Evolutionary conservation across 1,140 invertebrate genomes (phyloP), one percentile per base, ranked within the genome.

Genomic region (Neomicropteryx cornuta): DNA sequence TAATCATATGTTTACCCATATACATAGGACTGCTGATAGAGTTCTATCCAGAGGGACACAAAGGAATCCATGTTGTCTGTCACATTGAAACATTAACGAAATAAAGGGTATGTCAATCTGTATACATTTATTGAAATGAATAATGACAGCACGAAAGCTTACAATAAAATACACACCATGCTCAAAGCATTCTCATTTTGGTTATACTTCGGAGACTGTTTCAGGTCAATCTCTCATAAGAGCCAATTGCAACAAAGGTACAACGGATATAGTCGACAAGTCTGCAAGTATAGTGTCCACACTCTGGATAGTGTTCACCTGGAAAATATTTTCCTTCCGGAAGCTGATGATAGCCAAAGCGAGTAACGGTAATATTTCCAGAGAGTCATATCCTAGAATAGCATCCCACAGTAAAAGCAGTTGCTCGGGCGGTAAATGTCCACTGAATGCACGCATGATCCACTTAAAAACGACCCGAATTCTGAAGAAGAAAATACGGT

Each of bases 391-490:
- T 5, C 86, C 90, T 2, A 97, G 65, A 36, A 97, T 79, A 37
- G 88, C 66, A 59, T 97, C 92, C 92, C 92, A 97, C 5, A 97
- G 64, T 22, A 85, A 77, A 1, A 97, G 66, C 1, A 97, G 66
- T 59, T 97, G 91, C 49, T 94, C 89, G 3, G 88, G 88, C 0
- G 87, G 81, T 32, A 97, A 66, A 55, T 93, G 88, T 0, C 93
- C 92, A 47, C 90, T 94, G 56, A 95, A 97, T 2, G 84, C 90
- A 43, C 90, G 71, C 74, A 96, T 93, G 6, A 97, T 60, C 93
- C 93, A 97, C 59, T 94, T 94, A 55, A 96, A 92, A 3, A 92
- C 88, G 14, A 96, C 77, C 50, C 83, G 76, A 20, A 92, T 69
- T n/a, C 87, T 88, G 46, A 23, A 68, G 60, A 38, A 49, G 48